Evolutionary conservation across 2,888 invertebrate genomes (phyloP).

Genomic region (Parapristionchus giblindavisi): DNA sequence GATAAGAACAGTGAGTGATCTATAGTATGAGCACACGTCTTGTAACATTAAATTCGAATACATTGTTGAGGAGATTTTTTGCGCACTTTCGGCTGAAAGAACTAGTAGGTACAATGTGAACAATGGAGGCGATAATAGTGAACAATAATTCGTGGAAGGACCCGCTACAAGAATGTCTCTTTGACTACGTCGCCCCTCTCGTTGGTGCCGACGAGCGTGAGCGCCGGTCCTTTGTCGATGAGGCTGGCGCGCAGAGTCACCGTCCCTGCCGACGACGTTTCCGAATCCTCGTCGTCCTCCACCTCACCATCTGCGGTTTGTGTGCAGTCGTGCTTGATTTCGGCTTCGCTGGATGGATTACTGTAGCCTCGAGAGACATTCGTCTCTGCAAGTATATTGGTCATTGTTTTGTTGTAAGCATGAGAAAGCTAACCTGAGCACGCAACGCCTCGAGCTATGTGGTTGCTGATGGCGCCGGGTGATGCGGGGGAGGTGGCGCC

Average conservation of each 20-base stretch:
- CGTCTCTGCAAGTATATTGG: neutral
- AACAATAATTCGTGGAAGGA: neutral
- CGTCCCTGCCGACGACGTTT: neutral
- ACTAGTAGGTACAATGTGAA: too few species aligned
- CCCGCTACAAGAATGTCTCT: conserved; percentile 29
- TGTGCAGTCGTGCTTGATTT: neutral
- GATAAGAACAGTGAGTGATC: too few species aligned
- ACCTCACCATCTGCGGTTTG: neutral
- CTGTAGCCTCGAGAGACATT: neutral
- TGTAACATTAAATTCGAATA: too few species aligned
- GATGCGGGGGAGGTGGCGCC: neutral
- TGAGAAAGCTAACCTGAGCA: neutral
- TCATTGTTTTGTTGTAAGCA: neutral
- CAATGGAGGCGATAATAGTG: too few species aligned
- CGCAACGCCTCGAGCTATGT: conserved; percentile 16
- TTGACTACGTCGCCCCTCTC: conserved; percentile 12
- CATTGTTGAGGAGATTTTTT: too few species aligned
- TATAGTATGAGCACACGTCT: too few species aligned
- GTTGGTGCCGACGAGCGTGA: conserved; percentile 21
- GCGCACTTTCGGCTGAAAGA: too few species aligned
- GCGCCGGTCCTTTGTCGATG: conserved; percentile 5
- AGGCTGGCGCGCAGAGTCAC: neutral
- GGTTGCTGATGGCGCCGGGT: too few species aligned
- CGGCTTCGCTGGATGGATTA: neutral
- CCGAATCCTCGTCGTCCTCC: conserved; percentile 1